Evolutionary conservation across 2,113 vertebrate species (phyloP).

Genomic region (Eolophus roseicapilla): DNA sequence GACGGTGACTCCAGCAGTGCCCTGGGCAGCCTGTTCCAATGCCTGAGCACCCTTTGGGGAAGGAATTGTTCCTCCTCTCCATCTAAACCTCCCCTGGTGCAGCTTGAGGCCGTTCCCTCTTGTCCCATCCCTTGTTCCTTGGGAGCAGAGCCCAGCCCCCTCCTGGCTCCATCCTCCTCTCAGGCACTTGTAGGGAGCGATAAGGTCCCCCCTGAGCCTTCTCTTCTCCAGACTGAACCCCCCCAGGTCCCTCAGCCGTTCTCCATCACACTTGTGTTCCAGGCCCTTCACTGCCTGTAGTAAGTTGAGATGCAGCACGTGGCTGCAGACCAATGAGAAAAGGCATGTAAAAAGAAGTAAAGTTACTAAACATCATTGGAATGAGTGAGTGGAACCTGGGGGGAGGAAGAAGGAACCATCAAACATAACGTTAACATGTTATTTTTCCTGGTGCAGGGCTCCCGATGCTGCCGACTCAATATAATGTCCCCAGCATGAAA

Average conservation of each 20-base stretch:
- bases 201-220: no score
- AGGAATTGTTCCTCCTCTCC: no score
- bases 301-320: neutral
- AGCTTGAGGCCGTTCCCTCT: no score
- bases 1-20: no score
- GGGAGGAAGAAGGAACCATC: neutral
- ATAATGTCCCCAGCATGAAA: neutral
- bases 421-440: neutral
- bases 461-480: neutral
- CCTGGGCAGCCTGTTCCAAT: no score
- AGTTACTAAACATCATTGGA: neutral
- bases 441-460: neutral
- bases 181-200: no score
- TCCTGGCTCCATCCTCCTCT: no score
- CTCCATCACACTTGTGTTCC: neutral
- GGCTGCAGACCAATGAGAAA: neutral
- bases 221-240: no score
- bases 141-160: no score
- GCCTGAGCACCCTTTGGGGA: no score
- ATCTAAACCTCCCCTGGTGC: no score
- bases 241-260: neutral
- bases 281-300: neutral
- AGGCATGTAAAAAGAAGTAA: neutral
- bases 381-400: neutral
- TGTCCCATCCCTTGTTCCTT: no score